These are phyloP conservation scores for Bambusicola thoracicus DNA, from an alignment of 2,113 vertebrate species.

Conservation along the genomic window DNA sequence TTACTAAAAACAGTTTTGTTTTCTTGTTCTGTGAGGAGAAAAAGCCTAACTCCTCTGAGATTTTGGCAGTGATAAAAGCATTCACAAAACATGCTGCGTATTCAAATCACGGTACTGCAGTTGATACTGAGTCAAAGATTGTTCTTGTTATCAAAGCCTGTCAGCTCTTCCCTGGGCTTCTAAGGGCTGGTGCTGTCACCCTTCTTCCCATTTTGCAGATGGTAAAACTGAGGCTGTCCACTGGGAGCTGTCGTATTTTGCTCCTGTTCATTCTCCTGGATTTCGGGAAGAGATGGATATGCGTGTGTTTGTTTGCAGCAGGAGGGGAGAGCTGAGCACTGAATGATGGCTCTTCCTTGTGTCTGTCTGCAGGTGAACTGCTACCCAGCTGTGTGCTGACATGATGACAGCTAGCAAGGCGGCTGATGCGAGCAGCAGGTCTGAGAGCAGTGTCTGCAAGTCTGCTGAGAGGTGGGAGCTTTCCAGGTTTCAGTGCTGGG, in stretches of 20 bases:
- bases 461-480: conserved; percentile 81
- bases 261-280: background rate
- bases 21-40: background rate
- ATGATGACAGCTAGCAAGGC: conserved; percentile 87
- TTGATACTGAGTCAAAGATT: background rate
- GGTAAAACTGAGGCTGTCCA: background rate
- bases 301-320: fast-evolving
- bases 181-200: background rate
- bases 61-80: background rate
- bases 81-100: background rate
- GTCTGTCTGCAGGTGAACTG: conserved; percentile 64
- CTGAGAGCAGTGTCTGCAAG: conserved; percentile 83
- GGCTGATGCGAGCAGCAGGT: conserved; percentile 84
- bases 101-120: background rate
- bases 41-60: background rate
- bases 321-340: background rate
- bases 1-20: background rate
- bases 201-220: background rate
- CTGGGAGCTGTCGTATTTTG: background rate
- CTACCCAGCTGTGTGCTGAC: conserved; percentile 86
- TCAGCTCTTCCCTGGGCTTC: background rate
- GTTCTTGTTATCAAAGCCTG: background rate
- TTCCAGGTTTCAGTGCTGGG: background rate
- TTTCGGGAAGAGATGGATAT: background rate
- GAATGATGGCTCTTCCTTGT: background rate